phyloP scores from a whole-genome alignment of 2,888 invertebrate species.

The Drosophila falleni region DNA sequence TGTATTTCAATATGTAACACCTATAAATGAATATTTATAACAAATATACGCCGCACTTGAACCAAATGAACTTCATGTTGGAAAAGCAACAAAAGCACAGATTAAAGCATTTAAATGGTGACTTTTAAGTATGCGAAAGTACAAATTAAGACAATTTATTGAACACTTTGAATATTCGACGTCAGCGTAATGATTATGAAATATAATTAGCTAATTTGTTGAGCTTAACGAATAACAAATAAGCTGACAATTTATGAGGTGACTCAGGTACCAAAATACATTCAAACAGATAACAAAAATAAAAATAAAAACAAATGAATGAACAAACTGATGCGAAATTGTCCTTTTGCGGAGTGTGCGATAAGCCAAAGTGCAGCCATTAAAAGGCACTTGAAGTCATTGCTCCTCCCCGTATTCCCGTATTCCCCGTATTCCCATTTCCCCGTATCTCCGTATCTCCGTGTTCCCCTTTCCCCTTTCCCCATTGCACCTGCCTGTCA shows the following conservation, averaged over 20 bases:
- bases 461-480: background rate
- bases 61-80: slow-evolving; percentile 28
- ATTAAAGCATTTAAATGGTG: slow-evolving; percentile 17
- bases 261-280: slow-evolving; percentile 46
- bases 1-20: background rate
- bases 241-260: slow-evolving; percentile 50
- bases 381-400: slow-evolving; percentile 59
- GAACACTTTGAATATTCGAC: slow-evolving; percentile 28
- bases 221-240: slow-evolving; percentile 37
- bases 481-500: slow-evolving; percentile 4
- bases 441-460: too few relatives aligned
- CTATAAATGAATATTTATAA: slow-evolving; percentile 8
- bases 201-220: slow-evolving; percentile 57
- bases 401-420: slow-evolving; percentile 4
- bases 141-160: slow-evolving; percentile 60
- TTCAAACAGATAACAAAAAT: slow-evolving; percentile 39
- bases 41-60: slow-evolving; percentile 34
- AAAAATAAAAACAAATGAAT: slow-evolving; percentile 32
- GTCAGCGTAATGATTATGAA: slow-evolving; percentile 25
- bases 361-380: slow-evolving; percentile 51
- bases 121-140: slow-evolving; percentile 27
- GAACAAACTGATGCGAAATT: slow-evolving; percentile 27
- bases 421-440: too few relatives aligned
- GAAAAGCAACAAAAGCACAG: slow-evolving; percentile 18
- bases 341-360: slow-evolving; percentile 60